Conservation (phyloP, 2,797 vertebrate genomes). For the Lagodon rhomboides region DNA sequence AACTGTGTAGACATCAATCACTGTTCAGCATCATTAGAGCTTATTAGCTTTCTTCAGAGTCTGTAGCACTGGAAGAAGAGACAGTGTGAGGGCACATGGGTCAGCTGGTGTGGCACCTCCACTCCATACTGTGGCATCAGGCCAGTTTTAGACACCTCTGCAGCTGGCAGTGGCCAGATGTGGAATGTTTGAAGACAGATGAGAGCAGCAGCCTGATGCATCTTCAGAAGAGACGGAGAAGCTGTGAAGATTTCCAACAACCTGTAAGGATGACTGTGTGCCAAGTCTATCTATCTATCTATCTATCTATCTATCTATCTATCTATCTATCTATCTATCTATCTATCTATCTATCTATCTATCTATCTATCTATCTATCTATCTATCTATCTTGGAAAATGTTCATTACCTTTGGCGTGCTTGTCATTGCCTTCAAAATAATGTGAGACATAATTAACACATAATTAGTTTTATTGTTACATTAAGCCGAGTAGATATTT, state of each 20-base stretch:
- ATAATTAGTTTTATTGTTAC: neutral
- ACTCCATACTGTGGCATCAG: conserved; percentile 55
- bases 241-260: conserved; percentile 45
- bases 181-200: conserved; percentile 76
- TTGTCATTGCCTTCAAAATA: neutral
- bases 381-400: neutral
- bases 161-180: conserved; percentile 79
- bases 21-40: conserved; percentile 25
- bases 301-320: neutral
- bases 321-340: neutral
- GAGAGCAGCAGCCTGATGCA: conserved; percentile 51
- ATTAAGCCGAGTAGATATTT: neutral
- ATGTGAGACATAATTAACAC: neutral
- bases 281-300: conserved; percentile 21
- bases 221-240: conserved; percentile 49
- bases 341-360: neutral
- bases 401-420: neutral
- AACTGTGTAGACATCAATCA: conserved; percentile 14
- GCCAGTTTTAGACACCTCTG: conserved; percentile 59
- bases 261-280: conserved; percentile 29
- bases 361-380: conserved; percentile 3
- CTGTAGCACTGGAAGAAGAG: conserved; percentile 11
- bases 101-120: conserved; percentile 42
- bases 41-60: conserved; percentile 20
- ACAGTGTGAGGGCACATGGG: conserved; percentile 19